Base-by-base conservation (phyloP, 2,888 invertebrate genomes). In the Macrosiphum euphorbiae region DNA sequence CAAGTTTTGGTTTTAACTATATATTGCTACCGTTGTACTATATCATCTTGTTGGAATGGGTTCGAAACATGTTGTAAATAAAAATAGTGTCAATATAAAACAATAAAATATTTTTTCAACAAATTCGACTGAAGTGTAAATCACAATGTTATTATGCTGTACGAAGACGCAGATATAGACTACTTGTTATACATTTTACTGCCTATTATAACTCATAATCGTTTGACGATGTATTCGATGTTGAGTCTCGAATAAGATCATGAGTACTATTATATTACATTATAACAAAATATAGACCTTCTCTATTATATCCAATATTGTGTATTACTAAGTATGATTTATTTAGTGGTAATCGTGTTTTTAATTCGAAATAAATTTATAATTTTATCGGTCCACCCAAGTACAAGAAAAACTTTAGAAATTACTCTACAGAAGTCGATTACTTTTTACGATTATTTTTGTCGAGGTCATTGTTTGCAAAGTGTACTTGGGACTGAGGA, bases 371-470 rank as follows among this genome's bases (percentile, higher is more conserved):
- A 91, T 84, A 52, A 91, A 91, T 84, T 52, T 44, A 52, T 91
- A 91, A 91, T 55, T 52, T 28, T 41, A 44, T 91, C 28, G 8
- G 50, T 84, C 44, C 16, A 10, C n/a, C 28, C 20, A 89, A 89
- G 28, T 44, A 61, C 11, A 16, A 52, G 28, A 41, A 85, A 58
- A 91, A 85, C 85, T 91, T 85, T 52, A 16, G 24, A 35, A 84
- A 55, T 44, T 41, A 91, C 55, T 85, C 7, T 13, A 26, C n/a
- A 2, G 10, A 35, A 35, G 35, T n/a, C 90, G 84, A 91, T 55
- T 90, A 78, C 50, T 84, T 78, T 90, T 90, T 91, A 91, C 78
- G 52, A 41, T 84, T 52, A 84, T n/a, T 91, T 52, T 84, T 61
- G 26, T 84, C 26, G 41, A 78, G 24, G 26, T 41, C 67, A 88